Evolutionary conservation across 2,888 invertebrate species (phyloP), one percentile per base, ranked within the genome.

Genomic region (Coelopa pilipes): DNA sequence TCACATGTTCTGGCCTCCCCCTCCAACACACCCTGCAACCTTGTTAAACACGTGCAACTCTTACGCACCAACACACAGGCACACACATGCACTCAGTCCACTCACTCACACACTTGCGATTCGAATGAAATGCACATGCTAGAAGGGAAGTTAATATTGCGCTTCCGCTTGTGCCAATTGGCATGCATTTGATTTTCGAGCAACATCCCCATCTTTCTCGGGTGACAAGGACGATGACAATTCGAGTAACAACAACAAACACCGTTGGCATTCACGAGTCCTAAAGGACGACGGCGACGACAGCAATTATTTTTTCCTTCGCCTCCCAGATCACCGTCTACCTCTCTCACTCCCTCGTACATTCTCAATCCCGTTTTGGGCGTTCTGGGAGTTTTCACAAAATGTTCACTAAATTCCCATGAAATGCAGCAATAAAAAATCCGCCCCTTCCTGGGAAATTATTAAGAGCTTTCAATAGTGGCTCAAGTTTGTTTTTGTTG

Each of bases 91-190:
- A 53, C 7, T 21, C 34, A 9, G 11, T 7, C n/a, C 4, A 15
- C 50, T 21, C 47, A 10, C 24, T 1, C 50, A 49, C 13, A 66
- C 12, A 24, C 10, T 5, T 2, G 11, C 21, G 21, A 19, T 11
- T 34, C 17, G 34, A 34, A 34, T 34, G 7, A 34, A 34, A 34
- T 34, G 45, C 13, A 55, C 24, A 67, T 60, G 60, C 19, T 21
- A n/a, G 21, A 47, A 49, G 19, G 59, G 70, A 70, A 60, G 69
- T 45, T 46, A 34, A 11, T 59, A 69, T 68, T 47, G 57, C 19
- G 69, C 45, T 59, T 69, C 69, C 69, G 69, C 69, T 21, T 12
- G 15, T 69, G 69, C 59, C 45, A 57, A 70, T 60, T 70, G 70
- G 70, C 70, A 60, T 70, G 59, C 59, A 70, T 70, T 34, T 69